Percentiles rank a stretch among this genome's conserved stretches.
phyloP scores from a whole-genome alignment of 2,113 vertebrate species.

The Sclerurus mexicanus region DNA sequence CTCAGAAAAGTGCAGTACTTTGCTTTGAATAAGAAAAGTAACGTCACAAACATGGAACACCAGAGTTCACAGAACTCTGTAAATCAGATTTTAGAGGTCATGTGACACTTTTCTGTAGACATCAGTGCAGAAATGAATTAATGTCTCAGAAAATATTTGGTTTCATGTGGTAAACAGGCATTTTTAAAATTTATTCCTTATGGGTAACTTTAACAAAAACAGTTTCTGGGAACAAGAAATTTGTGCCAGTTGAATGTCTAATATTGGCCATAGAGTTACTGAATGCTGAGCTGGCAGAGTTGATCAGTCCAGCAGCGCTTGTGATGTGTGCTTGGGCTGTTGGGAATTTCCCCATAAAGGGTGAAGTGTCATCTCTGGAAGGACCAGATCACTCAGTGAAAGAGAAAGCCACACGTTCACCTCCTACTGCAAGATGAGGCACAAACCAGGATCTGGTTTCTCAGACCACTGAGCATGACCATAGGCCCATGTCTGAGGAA shows the following conservation, averaged over 20 bases:
- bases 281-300: neutral
- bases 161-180: neutral
- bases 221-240: neutral
- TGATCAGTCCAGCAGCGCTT: neutral
- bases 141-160: neutral
- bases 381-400: neutral
- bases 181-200: neutral
- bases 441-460: neutral
- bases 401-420: neutral
- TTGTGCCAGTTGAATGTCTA: neutral
- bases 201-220: neutral
- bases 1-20: neutral
- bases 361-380: neutral
- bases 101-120: neutral
- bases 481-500: neutral
- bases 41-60: neutral
- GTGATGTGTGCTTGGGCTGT: neutral
- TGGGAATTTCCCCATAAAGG: neutral
- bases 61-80: neutral
- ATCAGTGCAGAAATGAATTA: neutral
- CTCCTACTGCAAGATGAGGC: neutral
- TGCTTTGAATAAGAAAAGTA: neutral
- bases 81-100: neutral
- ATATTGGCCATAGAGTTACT: neutral
- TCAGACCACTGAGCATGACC: neutral